phyloP scores from a whole-genome alignment of 1,140 invertebrate species.

The Drosophila mauritiana region DNA sequence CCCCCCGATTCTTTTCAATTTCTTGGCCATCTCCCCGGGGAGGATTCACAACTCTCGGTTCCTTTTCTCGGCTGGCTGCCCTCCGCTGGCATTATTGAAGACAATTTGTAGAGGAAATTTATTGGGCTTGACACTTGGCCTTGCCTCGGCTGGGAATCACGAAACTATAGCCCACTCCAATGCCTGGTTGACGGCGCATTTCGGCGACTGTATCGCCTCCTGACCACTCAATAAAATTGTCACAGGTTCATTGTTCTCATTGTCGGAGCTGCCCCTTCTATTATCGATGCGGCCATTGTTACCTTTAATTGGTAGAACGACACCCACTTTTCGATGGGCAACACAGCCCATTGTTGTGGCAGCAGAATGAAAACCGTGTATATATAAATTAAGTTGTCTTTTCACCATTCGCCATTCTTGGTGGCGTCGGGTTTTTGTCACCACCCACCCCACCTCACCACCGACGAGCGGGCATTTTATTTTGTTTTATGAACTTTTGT shows the following conservation, averaged over 20 bases:
- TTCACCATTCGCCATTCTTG: no score
- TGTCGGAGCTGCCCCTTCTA: constrained; percentile 44
- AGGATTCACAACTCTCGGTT: not conserved
- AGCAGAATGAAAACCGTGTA: constrained; percentile 21
- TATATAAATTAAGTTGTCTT: constrained; percentile 66
- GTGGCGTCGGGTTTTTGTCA: no score
- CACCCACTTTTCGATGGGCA: constrained; percentile 19
- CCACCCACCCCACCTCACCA: no score
- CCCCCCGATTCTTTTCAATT: not conserved
- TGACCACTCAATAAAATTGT: constrained; percentile 77
- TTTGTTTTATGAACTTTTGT: no score
- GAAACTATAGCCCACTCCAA: constrained; percentile 21
- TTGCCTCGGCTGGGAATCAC: constrained; percentile 39
- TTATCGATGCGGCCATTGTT: constrained; percentile 62
- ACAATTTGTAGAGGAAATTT: constrained; percentile 74
- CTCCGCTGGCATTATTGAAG: constrained; percentile 58
- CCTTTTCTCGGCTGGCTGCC: not conserved
- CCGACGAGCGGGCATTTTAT: no score
- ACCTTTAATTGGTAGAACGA: constrained; percentile 71
- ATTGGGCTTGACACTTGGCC: constrained; percentile 53
- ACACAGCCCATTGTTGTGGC: constrained; percentile 25
- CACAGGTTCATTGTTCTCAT: constrained; percentile 74
- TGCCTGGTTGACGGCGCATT: not conserved
- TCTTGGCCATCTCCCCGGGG: not conserved
- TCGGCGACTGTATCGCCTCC: constrained; percentile 20